phyloP scores from a whole-genome alignment of 2,888 invertebrate species.

The Zaprionus lineosus region DNA sequence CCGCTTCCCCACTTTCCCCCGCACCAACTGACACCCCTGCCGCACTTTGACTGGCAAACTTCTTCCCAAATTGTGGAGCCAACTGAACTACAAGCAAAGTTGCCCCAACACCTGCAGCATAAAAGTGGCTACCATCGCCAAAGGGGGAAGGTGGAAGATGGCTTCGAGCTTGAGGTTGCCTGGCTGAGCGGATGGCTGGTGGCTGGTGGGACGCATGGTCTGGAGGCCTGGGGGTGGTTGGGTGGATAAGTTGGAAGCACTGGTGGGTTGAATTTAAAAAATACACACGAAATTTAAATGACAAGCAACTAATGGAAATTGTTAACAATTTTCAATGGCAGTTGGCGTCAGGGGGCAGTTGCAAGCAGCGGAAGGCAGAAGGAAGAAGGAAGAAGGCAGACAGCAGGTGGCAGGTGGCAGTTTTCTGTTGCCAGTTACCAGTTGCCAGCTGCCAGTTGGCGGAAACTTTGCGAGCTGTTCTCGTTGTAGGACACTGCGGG shows the following conservation, averaged over 20 bases:
- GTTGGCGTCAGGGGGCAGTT: constrained; percentile 35
- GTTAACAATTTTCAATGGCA: constrained; percentile 69
- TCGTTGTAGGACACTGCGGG: constrained; percentile 6
- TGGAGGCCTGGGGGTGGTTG: no score
- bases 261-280: constrained; percentile 59
- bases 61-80: constrained; percentile 13
- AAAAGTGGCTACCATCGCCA: constrained; percentile 17
- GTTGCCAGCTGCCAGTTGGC: no score
- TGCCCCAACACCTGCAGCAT: constrained; percentile 51
- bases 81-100: constrained; percentile 53
- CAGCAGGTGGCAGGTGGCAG: no score
- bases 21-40: no score
- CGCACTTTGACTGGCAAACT: neutral
- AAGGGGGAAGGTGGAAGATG: constrained; percentile 19
- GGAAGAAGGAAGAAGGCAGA: no score
- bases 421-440: no score
- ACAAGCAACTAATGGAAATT: constrained; percentile 80
- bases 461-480: constrained; percentile 57
- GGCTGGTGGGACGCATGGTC: no score
- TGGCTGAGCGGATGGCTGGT: neutral
- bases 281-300: constrained; percentile 73
- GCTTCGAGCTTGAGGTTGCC: constrained; percentile 8
- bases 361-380: no score
- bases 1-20: neutral
- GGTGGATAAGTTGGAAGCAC: constrained; percentile 1